Conservation (phyloP, 2,797 vertebrate genomes). For the Sternotherus odoratus region DNA sequence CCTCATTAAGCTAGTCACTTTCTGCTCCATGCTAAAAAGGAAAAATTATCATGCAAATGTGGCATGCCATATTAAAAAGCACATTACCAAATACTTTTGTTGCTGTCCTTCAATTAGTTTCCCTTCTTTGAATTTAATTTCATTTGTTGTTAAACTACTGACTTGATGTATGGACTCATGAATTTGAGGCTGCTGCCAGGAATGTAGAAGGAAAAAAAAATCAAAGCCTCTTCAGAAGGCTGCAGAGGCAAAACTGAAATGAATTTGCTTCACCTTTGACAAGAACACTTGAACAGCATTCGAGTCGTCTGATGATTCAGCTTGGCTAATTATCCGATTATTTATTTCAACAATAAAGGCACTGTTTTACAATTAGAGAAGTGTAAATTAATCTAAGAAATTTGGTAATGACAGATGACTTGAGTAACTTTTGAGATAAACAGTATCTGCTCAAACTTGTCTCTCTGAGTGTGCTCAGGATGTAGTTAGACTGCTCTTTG, state of each 20-base stretch:
- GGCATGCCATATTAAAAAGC: conserved; percentile 83
- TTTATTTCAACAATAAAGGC: conserved; percentile 84
- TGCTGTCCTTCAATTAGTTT: conserved; percentile 86
- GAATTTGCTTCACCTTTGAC: conserved; percentile 86
- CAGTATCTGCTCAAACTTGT: conserved; percentile 69
- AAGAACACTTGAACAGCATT: conserved; percentile 80
- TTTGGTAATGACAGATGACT: conserved; percentile 75
- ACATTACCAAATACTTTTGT: conserved; percentile 83
- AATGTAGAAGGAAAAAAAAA: conserved; percentile 68
- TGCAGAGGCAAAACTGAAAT: conserved; percentile 78
- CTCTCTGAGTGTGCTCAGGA: conserved; percentile 37
- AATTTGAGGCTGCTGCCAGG: conserved; percentile 81
- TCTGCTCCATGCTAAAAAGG: conserved; percentile 83
- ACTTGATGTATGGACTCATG: conserved; percentile 84
- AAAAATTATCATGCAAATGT: conserved; percentile 86
- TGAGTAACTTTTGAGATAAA: conserved; percentile 74
- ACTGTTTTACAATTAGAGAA: conserved; percentile 75
- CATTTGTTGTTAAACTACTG: conserved; percentile 85
- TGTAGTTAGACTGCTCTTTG: conserved; percentile 32
- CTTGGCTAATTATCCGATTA: conserved; percentile 86
- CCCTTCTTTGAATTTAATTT: conserved; percentile 86
- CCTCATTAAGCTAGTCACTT: conserved; percentile 86
- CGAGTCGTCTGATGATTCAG: conserved; percentile 83
- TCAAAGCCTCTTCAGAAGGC: conserved; percentile 79
- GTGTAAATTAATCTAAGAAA: conserved; percentile 80